Percentiles rank a stretch among this genome's conserved stretches.
These are phyloP conservation scores for Andrena hattorfiana DNA, from an alignment of 2,888 invertebrate genomes.

Conservation along the genomic window DNA sequence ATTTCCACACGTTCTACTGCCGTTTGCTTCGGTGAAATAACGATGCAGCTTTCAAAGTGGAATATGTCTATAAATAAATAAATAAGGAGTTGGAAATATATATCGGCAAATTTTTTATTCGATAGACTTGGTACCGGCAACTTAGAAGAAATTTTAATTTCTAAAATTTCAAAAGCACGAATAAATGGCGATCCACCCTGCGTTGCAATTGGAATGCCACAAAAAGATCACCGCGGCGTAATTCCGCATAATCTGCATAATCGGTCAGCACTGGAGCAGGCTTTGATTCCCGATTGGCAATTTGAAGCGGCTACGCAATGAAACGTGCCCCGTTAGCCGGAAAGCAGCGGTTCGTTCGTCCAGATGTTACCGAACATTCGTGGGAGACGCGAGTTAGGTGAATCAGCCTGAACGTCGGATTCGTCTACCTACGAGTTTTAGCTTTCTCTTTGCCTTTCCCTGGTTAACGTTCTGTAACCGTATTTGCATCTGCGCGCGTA, in stretches of 20 bases:
- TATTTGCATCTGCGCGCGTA: constrained; percentile 41
- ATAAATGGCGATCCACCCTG: not conserved
- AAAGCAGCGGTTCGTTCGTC: constrained; percentile 49
- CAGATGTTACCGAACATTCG: constrained; percentile 61
- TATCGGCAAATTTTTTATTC: too few species aligned
- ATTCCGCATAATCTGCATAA: constrained; percentile 1
- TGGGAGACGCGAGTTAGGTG: constrained; percentile 59
- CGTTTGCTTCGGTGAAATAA: not conserved
- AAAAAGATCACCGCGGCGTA: not conserved
- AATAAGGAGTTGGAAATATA: too few species aligned
- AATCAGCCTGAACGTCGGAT: constrained; percentile 47
- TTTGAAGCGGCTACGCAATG: constrained; percentile 21
- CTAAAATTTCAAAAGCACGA: not conserved
- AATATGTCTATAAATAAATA: too few species aligned
- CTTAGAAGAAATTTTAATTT: not conserved
- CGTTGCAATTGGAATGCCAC: not conserved
- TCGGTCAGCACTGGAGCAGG: not conserved
- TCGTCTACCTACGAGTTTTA: constrained; percentile 60
- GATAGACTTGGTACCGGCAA: not conserved
- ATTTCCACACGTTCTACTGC: constrained; percentile 37
- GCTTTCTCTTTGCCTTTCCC: constrained; percentile 59
- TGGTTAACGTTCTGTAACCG: constrained; percentile 35
- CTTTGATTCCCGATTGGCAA: constrained; percentile 39
- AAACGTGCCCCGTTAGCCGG: constrained; percentile 53
- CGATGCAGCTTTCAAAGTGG: not conserved